phyloP scores from a whole-genome alignment of 2,113 vertebrate species.

The Stigmatopora argus region DNA sequence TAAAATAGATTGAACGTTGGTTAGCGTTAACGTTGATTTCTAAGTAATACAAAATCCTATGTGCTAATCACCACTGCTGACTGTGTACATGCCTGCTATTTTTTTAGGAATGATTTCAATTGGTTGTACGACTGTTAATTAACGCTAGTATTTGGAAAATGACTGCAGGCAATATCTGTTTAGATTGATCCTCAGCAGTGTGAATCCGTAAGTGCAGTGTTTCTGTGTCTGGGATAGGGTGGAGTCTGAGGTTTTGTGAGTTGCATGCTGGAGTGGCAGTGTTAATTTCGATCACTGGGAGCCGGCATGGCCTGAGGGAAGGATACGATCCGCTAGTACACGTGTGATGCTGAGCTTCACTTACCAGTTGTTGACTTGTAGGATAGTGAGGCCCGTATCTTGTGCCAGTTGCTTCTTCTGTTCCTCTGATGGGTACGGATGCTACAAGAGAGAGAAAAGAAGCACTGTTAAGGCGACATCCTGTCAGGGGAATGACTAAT shows the following conservation, averaged over 20 bases:
- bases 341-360: slow-evolving; percentile 71
- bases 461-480: slow-evolving; percentile 1
- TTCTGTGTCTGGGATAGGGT: slow-evolving; percentile 13
- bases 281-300: slow-evolving; percentile 72
- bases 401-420: slow-evolving; percentile 99
- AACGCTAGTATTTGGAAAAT: slow-evolving; percentile 54
- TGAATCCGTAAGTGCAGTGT: slow-evolving; percentile 47
- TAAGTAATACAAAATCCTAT: background rate
- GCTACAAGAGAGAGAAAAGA: slow-evolving; percentile 68
- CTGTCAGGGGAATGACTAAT: background rate
- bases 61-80: background rate
- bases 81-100: slow-evolving; percentile 30
- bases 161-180: slow-evolving; percentile 60
- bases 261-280: slow-evolving; percentile 34
- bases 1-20: too few species aligned
- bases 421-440: slow-evolving; percentile 99
- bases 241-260: slow-evolving; percentile 31
- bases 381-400: slow-evolving; percentile 98
- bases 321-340: slow-evolving; percentile 44
- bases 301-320: slow-evolving; percentile 61
- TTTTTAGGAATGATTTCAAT: slow-evolving; percentile 51
- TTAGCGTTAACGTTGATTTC: too few species aligned
- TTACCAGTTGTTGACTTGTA: slow-evolving; percentile 99
- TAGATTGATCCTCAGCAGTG: slow-evolving; percentile 62
- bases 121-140: slow-evolving; percentile 50